A percentile compares a stretch with the other conserved stretches of the same genome.
Conservation (phyloP, 2,888 invertebrate genomes). For the Gryllus longicercus region DNA sequence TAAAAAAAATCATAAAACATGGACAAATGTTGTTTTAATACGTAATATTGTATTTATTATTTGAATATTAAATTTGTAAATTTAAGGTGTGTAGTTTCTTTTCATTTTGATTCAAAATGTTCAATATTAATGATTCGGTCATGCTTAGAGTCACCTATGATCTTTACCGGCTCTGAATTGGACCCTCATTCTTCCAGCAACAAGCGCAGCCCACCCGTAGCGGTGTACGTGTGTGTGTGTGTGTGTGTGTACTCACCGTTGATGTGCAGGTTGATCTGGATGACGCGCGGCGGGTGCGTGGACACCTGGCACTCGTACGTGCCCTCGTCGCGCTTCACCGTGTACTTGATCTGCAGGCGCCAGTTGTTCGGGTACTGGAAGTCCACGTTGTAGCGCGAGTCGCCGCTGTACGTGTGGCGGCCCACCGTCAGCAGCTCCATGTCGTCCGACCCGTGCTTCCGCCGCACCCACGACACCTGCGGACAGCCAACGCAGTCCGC, state of each 20-base stretch:
- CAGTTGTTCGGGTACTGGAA: conserved; percentile 58
- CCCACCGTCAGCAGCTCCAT: conserved; percentile 65
- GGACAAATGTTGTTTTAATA: no score
- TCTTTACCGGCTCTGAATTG: neutral
- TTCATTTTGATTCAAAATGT: no score
- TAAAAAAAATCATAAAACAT: no score
- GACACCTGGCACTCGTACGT: conserved; percentile 55
- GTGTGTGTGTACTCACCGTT: conserved; percentile 47
- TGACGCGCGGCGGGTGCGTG: conserved; percentile 54
- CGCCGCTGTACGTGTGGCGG: conserved; percentile 62
- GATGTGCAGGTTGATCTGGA: conserved; percentile 52
- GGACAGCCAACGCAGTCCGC: conserved; percentile 34
- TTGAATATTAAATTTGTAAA: no score
- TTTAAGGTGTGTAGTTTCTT: no score
- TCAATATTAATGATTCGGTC: no score
- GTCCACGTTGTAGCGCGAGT: conserved; percentile 46
- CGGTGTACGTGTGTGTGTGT: neutral
- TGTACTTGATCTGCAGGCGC: conserved; percentile 54
- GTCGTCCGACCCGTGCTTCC: conserved; percentile 60
- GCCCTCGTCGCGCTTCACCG: conserved; percentile 53
- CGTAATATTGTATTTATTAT: no score
- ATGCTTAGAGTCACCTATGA: neutral
- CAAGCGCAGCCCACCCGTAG: neutral
- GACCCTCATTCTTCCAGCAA: neutral
- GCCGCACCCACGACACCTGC: conserved; percentile 68